Evolutionary conservation across 30 jellyfish, hydroid and myxozoan species (phyloP), one percentile per base, ranked within the genome.

Genomic region (Catostylus mosaicus): DNA sequence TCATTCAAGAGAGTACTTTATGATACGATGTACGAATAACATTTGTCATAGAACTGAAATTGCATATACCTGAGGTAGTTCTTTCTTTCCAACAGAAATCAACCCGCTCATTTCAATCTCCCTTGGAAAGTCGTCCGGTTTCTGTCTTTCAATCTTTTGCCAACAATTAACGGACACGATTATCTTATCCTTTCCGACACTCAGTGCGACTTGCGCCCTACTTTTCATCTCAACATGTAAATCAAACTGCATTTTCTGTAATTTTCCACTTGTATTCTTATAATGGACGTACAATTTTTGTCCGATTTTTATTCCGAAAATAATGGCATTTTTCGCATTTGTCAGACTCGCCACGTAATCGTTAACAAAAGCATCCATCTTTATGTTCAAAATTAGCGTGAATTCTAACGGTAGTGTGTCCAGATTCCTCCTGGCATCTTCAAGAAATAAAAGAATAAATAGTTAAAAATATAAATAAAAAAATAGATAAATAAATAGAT

Each of bases 81-180:
- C 60, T 19, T 35, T 34, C 27, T 45, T 69, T 26, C 90, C 82
- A 66, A 80, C 64, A 9, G 90, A 80, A 3, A 70, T 47, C 52
- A 63, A 7, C 0, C 90, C 90, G 31, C 30, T 60, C 37, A 54
- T 1, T 33, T 62, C 72, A 1, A 80, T 16, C 19, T 16, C 56
- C 36, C 3, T 24, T 1, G 90, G 90, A 24, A 80, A 70, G 48
- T 80, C 90, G 5, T 33, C 54, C 43, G 90, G 90, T 26, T 71
- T 70, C 20, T 34, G 48, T 38, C 40, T 67, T 3, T 24, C 30
- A 23, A 29, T 27, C 1, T 20, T 31, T 27, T 37, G 59, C 47
- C 51, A 30, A 67, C 90, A 80, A 22, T 80, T 67, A 8, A 72
- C 72, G 22, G 73, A 72, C 34, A 80, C 30, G 9, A 29, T 48